Conservation (phyloP, 30 jellyfish, hydroid and myxozoan species). For the Cassiopea andromeda region DNA sequence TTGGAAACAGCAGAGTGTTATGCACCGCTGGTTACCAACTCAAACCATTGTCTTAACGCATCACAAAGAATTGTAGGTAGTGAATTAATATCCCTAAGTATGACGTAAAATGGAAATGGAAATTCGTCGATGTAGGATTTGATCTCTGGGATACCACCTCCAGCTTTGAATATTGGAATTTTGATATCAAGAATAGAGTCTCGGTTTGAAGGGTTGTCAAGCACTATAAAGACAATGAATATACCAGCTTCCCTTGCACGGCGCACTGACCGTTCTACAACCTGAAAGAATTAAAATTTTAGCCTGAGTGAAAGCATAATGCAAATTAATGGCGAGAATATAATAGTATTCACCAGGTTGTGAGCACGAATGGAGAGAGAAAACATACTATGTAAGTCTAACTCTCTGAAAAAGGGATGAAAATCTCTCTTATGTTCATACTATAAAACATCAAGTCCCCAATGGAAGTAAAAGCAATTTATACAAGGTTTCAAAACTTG, state of each 20-base stretch:
- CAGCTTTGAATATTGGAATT: slow-evolving; percentile 90
- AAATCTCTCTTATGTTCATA: too few species aligned
- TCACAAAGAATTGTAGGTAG: slow-evolving; percentile 87
- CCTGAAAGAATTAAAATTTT: slow-evolving; percentile 32
- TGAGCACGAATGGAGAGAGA: too few species aligned
- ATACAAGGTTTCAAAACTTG: too few species aligned
- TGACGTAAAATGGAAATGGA: slow-evolving; percentile 91
- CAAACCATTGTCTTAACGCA: slow-evolving; percentile 97
- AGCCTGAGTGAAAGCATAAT: too few species aligned
- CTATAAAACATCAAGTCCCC: too few species aligned
- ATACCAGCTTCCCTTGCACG: slow-evolving; percentile 92
- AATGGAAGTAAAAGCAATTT: too few species aligned
- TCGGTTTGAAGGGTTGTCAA: slow-evolving; percentile 90
- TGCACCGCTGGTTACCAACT: slow-evolving; percentile 63
- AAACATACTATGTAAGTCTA: too few species aligned
- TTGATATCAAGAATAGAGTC: slow-evolving; percentile 90
- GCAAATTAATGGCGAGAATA: too few species aligned
- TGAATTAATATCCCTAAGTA: slow-evolving; percentile 80
- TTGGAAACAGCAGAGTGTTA: not conserved
- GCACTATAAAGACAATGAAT: slow-evolving; percentile 81
- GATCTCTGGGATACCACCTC: slow-evolving; percentile 78
- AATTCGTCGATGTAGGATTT: slow-evolving; percentile 88
- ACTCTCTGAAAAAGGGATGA: too few species aligned
- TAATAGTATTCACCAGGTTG: too few species aligned
- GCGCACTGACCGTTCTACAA: slow-evolving; percentile 71